Evolutionary conservation across 2,797 vertebrate genomes (phyloP), one percentile per base, ranked within the genome.

Genomic region (Hafferia zeledoni): DNA sequence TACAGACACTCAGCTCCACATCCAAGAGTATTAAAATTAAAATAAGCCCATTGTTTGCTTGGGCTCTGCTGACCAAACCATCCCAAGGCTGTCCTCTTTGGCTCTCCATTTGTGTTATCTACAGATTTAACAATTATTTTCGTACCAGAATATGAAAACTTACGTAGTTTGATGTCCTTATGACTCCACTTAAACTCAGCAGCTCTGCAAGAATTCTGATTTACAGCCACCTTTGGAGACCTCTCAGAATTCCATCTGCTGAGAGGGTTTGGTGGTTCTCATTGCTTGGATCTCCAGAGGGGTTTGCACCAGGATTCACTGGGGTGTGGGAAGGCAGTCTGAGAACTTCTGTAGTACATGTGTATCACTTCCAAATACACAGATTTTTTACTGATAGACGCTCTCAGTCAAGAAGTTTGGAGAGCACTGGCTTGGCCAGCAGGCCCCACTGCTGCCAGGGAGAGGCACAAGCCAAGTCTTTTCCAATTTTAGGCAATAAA

Each of bases 11-110:
- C 33, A 63, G 35, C 41, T 81, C 44, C 33, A 30, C 41, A 33
- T 24, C 5, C 3, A 0, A 18, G 35, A 2, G 13, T 9, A 19
- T 23, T 44, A 43, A 56, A 70, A 68, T 23, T 39, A 43, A 56
- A 70, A 68, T 1, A 9, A 0, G 6, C 19, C 27, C 31, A 23
- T 39, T 0, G 1, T 41, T 63, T 87, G 41, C 39, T 56, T 47
- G 59, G 39, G 20, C 49, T 77, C 39, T 79, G 6, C 37, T 74
- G 64, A 46, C 30, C 61, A 65, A 70, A 47, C 28, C 2, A 2
- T 1, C 39, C 39, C 33, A 70, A 5, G 49, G 27, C 13, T 56
- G n/a, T 27, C 56, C 28, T 39, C 35, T 60, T 30, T 59, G 20
- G 13, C 47, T n/a, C 30, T 23, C 23, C 31, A 27, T 49, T 22